Evolutionary conservation across 2,888 invertebrate genomes (phyloP).

Genomic region (Hirudinaria manillensis): DNA sequence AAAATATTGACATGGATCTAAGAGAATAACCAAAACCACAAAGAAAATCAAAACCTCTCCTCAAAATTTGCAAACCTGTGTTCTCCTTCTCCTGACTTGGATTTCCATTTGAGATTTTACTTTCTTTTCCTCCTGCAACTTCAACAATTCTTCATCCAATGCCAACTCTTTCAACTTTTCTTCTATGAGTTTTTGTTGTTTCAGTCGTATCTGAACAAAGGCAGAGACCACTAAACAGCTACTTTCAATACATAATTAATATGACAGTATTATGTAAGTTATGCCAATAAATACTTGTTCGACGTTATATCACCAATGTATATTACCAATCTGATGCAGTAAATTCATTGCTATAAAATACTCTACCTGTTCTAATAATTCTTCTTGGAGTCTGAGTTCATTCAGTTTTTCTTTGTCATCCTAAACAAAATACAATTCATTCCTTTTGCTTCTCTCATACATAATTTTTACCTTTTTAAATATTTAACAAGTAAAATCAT

Average conservation of each 20-base stretch:
- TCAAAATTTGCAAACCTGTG: not conserved
- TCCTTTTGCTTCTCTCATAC: no score
- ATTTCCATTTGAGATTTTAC: not conserved
- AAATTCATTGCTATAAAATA: not conserved
- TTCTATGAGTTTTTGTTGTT: not conserved
- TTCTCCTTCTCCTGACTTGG: not conserved
- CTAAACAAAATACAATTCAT: not conserved
- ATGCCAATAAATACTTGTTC: not conserved
- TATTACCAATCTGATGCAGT: no score
- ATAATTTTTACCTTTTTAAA: no score
- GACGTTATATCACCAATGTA: no score
- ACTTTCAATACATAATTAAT: not conserved
- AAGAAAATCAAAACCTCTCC: not conserved
- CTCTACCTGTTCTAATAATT: not conserved
- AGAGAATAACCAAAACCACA: not conserved
- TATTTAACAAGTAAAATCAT: no score
- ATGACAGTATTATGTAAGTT: not conserved
- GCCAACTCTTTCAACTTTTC: not conserved
- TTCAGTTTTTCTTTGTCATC: not conserved
- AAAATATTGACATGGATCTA: no score
- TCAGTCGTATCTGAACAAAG: not conserved
- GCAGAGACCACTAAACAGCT: not conserved
- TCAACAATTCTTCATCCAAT: conserved; percentile 15
- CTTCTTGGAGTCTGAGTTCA: not conserved
- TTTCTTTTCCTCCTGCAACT: conserved; percentile 18